A percentile compares a stretch with the other conserved stretches of the same genome.
Evolutionary conservation across 2,888 invertebrate species (phyloP).

Genomic region (Tetragnatha montana): DNA sequence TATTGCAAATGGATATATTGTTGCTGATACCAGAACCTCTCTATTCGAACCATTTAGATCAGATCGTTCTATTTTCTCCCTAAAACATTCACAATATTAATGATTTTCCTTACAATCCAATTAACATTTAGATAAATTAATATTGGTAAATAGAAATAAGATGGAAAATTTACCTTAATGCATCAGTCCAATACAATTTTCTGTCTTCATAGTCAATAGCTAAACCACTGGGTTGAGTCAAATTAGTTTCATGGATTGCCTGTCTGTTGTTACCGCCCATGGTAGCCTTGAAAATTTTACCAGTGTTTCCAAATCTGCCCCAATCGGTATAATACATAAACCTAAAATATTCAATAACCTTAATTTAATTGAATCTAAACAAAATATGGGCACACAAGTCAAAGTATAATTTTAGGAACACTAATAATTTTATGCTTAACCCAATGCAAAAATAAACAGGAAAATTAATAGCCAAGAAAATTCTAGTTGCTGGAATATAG

Average conservation of each 20-base stretch:
- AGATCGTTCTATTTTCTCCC: slow-evolving; percentile 94
- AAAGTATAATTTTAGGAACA: too few species aligned
- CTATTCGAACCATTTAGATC: slow-evolving; percentile 90
- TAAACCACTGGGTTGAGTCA: slow-evolving; percentile 96
- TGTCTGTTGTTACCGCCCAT: slow-evolving; percentile 96
- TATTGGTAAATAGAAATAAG: neutral
- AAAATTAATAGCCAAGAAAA: too few species aligned
- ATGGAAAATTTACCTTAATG: slow-evolving; percentile 81
- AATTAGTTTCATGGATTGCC: slow-evolving; percentile 90
- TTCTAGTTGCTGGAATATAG: too few species aligned
- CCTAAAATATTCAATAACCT: slow-evolving; percentile 73
- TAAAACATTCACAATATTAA: slow-evolving; percentile 60
- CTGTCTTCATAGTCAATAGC: slow-evolving; percentile 94
- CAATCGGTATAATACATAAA: slow-evolving; percentile 96
- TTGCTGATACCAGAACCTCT: slow-evolving; percentile 87
- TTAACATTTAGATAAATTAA: neutral
- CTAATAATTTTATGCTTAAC: too few species aligned
- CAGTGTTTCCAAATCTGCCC: slow-evolving; percentile 93
- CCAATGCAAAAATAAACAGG: too few species aligned
- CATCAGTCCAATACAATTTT: slow-evolving; percentile 94
- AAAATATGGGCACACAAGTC: too few species aligned
- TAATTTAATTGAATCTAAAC: too few species aligned
- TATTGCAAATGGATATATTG: slow-evolving; percentile 96
- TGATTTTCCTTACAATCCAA: neutral
- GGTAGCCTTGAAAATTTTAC: slow-evolving; percentile 94